Percentiles rank a stretch among this genome's conserved stretches.
These are phyloP conservation scores for Ceyx margarethae DNA, from an alignment of 2,113 vertebrate species.

Conservation along the genomic window DNA sequence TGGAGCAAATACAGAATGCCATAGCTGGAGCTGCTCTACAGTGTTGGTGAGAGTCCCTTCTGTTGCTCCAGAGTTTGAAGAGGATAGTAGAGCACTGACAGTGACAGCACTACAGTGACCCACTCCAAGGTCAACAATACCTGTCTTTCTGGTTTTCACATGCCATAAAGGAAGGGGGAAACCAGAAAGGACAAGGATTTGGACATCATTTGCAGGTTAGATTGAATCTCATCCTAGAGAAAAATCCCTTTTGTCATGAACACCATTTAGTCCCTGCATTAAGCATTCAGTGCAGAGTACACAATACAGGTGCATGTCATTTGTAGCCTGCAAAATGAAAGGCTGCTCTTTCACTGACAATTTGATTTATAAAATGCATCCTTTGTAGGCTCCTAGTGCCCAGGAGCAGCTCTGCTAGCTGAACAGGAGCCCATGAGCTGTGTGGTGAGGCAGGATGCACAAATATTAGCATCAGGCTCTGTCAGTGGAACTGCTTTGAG, in stretches of 20 bases:
- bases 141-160: background rate
- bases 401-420: background rate
- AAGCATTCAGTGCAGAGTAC: background rate
- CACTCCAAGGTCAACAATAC: background rate
- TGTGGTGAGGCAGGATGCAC: background rate
- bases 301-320: background rate
- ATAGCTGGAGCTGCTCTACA: background rate
- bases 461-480: background rate
- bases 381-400: background rate
- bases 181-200: background rate
- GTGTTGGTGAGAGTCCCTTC: background rate
- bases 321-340: background rate
- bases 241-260: background rate
- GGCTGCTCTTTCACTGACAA: background rate
- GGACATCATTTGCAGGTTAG: background rate
- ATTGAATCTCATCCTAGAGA: background rate
- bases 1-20: accelerated
- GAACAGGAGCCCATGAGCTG: background rate
- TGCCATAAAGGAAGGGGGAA: background rate
- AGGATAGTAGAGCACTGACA: background rate
- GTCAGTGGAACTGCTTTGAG: background rate
- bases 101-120: background rate
- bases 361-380: background rate
- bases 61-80: background rate
- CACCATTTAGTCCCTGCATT: background rate